Percentiles rank a stretch among this genome's conserved stretches.
Conservation (phyloP, 1,140 invertebrate species). For the Mya arenaria region DNA sequence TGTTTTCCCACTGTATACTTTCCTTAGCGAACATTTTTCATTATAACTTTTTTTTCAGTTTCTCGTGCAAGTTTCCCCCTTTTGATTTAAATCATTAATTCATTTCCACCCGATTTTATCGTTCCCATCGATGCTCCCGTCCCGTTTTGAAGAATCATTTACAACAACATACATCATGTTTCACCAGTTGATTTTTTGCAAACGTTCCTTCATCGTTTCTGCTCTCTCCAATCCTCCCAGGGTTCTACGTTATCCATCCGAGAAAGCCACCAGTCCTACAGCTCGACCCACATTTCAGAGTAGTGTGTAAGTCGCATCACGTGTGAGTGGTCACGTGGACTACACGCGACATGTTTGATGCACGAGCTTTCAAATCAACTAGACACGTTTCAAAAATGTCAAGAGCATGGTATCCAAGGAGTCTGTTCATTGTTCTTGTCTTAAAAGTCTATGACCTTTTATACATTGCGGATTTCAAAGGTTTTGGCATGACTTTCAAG, state of each 20-base stretch:
- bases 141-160: background rate
- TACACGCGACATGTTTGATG: background rate
- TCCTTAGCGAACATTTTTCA: too few relatives aligned
- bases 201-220: background rate
- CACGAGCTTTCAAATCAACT: background rate
- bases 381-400: background rate
- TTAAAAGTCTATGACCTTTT: background rate
- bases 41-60: too few relatives aligned
- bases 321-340: background rate
- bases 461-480: too few relatives aligned
- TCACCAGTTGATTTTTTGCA: constrained; percentile 24
- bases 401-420: background rate
- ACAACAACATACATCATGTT: background rate
- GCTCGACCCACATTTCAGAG: constrained; percentile 1
- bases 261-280: constrained; percentile 44
- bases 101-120: background rate
- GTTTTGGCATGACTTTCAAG: background rate
- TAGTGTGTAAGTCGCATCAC: constrained; percentile 44
- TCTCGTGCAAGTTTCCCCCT: background rate
- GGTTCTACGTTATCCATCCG: constrained; percentile 44
- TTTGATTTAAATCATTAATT: background rate
- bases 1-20: too few relatives aligned
- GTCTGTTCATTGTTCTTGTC: background rate
- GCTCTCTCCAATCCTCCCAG: constrained; percentile 9
- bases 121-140: background rate